Evolutionary conservation across 2,888 invertebrate species (phyloP).

Genomic region (Leptinotarsa tumamoca): DNA sequence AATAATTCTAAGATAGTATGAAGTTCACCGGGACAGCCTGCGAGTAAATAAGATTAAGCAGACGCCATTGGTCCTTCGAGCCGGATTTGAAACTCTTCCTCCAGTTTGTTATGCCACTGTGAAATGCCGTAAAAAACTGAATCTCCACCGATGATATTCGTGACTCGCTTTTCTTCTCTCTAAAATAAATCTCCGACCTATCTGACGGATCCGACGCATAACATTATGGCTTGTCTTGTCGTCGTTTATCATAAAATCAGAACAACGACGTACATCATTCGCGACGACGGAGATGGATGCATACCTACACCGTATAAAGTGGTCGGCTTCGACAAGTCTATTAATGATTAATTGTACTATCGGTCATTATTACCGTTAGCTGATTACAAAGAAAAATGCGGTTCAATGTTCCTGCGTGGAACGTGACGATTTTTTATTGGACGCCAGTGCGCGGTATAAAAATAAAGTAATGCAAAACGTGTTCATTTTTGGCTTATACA

Average conservation of each 20-base stretch:
- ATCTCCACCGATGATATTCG: neutral
- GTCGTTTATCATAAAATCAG: constrained; percentile 12
- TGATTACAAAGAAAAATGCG: constrained; percentile 16
- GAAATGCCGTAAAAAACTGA: neutral
- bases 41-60: too few relatives aligned
- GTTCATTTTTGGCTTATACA: neutral
- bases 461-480: neutral
- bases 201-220: constrained; percentile 8
- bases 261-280: constrained; percentile 10
- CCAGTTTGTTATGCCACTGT: too few relatives aligned
- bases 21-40: too few relatives aligned
- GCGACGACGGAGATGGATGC: neutral
- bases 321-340: neutral
- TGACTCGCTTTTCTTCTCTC: constrained; percentile 7
- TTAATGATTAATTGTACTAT: constrained; percentile 10
- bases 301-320: neutral
- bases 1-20: too few relatives aligned
- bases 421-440: constrained; percentile 24
- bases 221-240: constrained; percentile 4
- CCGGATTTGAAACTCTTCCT: neutral
- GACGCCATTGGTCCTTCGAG: neutral
- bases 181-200: constrained; percentile 9
- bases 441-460: neutral
- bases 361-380: constrained; percentile 11
- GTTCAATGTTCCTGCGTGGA: constrained; percentile 19